Percentiles rank a stretch among this genome's conserved stretches.
These are phyloP conservation scores for Siderastrea siderea DNA, from an alignment of 92 coral and sea anemone genomes.

Conservation along the genomic window DNA sequence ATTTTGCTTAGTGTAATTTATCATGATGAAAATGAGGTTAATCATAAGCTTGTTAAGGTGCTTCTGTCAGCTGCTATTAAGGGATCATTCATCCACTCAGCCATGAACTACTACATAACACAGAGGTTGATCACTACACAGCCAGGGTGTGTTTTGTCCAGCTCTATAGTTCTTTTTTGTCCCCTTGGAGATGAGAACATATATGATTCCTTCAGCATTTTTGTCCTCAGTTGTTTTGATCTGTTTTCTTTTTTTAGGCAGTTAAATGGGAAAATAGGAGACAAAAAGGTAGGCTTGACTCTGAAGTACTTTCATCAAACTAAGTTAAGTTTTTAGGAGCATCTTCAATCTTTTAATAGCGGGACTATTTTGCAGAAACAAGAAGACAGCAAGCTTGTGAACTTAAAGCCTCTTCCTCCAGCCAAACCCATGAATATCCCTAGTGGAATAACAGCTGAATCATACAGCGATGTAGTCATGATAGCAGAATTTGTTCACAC, in stretches of 20 bases:
- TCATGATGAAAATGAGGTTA: no score
- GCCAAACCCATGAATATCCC: slow-evolving; percentile 73
- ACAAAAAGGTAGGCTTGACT: neutral
- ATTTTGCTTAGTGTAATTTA: no score
- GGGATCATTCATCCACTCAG: no score
- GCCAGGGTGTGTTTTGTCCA: no score
- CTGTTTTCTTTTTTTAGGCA: neutral
- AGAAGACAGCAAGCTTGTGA: slow-evolving; percentile 74
- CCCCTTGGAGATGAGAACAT: no score
- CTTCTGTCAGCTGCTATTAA: no score
- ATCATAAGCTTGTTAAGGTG: no score
- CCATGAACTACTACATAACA: no score
- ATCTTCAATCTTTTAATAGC: neutral
- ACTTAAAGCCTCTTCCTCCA: slow-evolving; percentile 80
- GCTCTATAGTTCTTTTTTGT: no score
- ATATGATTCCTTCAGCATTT: no score
- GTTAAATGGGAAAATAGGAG: neutral
- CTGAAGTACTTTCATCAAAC: neutral
- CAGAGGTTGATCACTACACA: no score
- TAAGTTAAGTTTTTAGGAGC: no score
- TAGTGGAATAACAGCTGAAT: slow-evolving; percentile 54
- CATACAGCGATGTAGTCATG: slow-evolving; percentile 89
- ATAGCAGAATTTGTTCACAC: slow-evolving; percentile 80
- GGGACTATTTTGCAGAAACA: slow-evolving; percentile 43
- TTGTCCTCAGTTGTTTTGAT: neutral